Evolutionary conservation across 2,113 vertebrate genomes (phyloP), one percentile per base, ranked within the genome.

Genomic region (Nycticorax nycticorax): DNA sequence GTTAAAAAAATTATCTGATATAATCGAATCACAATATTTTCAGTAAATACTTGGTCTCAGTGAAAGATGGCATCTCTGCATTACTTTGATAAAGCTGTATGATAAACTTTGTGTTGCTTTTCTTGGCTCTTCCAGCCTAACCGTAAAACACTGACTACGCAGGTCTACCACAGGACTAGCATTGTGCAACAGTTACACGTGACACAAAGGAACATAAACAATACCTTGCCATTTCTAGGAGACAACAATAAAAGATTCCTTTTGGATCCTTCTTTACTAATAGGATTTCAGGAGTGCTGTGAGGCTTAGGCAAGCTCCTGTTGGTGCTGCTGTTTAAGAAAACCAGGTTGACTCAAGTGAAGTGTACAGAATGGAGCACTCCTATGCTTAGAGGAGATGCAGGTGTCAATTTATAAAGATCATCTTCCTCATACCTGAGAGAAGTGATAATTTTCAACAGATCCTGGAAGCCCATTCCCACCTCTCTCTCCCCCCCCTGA

Each of bases 11-110:
- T 37, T 55, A 75, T 35, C 47, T 67, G 39, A 66, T 90, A 47
- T 39, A 77, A 92, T 80, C n/a, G 37, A 92, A 90, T 90, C 45
- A 48, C 50, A 63, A 82, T 45, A 37, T 93, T 94, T 96, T 96
- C n/a, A 76, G 93, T 96, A 92, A 91, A 67, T 71, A 93, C 35
- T 66, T 78, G 57, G 56, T 37, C 86, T 91, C 64, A 32, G 30
- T 60, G 81, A 56, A 81, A 90, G 90, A 92, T 86, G 53, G 22
- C 60, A 94, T 94, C 62, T 93, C 88, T 35, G 7, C 71, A 41
- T 81, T 89, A 48, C 39, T 89, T 91, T 72, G 86, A 78, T 85
- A 24, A 91, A 85, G 60, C 16, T 59, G 64, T 60, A 43, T 26
- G 79, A 92, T 95, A 94, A 94, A 81, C 56, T 60, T 81, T 4